Base-by-base conservation (phyloP, 2,888 invertebrate species). In the Iselma pallidipennis region DNA sequence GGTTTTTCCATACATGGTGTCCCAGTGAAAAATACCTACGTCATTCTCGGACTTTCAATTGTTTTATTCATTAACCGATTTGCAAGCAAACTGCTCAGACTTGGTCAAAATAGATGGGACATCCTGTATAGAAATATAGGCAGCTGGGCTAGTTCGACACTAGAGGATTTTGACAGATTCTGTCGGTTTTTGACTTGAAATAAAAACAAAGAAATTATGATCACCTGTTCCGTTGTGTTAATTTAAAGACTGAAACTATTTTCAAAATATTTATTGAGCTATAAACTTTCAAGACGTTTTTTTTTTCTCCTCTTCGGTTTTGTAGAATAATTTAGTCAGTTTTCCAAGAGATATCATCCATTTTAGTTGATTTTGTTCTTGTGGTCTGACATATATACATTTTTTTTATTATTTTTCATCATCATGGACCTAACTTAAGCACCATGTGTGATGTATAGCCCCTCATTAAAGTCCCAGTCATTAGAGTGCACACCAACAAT, bases 401-500 rank as follows among this genome's bases (percentile, higher is more conserved):
- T 49, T 16, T 49, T 10, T 50, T 50, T 12, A 4, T 26, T 16
- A 21, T 49, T 49, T n/a, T 49, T 23, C 37, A 37, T 33, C 14
- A 21, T 42, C 19, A 42, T 42, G 42, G 42, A 42, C 19, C n/a
- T 21, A 21, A 42, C 19, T 4, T 21, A 19, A 42, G 21, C 21
- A 10, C 25, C 25, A 26, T 26, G 28, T 29, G 33, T 56, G 56
- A 56, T 56, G 49, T 56, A 56, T 56, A 42, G 49, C 14, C 26
- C 48, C 55, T 57, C 52, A 53, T 57, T 58, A 58, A 54, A 42
- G 16, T 45, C 9, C 48, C 42, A 57, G 57, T 60, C 64, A 57
- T 63, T 63, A 63, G 60, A 60, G 62, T 57, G 52, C 51, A 51
- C 55, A 45, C 58, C 50, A 48, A 37, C n/a, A n/a, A n/a, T n/a